Evolutionary conservation across 2,888 invertebrate species (phyloP).

Genomic region (Diarsia mendica): DNA sequence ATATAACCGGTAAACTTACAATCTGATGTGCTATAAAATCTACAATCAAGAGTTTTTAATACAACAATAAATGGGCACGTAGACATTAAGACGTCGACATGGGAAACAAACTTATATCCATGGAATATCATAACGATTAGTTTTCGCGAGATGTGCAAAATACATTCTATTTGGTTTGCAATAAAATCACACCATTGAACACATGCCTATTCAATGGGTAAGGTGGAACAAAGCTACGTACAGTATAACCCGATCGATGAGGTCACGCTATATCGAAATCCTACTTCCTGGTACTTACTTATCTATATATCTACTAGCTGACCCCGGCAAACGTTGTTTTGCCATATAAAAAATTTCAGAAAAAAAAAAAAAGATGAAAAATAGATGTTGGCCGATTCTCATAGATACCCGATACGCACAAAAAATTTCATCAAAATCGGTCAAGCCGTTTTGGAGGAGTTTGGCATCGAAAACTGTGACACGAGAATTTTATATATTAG

Average conservation of each 20-base stretch:
- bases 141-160: not conserved
- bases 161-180: not conserved
- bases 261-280: not conserved
- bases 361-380: too few species aligned
- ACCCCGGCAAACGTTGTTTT: too few species aligned
- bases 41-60: conserved; percentile 22
- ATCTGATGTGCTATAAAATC: conserved; percentile 36
- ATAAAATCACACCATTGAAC: not conserved
- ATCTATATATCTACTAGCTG: too few species aligned
- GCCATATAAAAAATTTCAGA: too few species aligned
- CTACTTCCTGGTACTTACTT: too few species aligned
- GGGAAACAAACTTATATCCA: not conserved
- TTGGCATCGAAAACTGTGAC: too few species aligned
- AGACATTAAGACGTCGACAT: not conserved
- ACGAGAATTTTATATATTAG: too few species aligned
- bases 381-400: too few species aligned
- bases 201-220: not conserved
- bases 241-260: not conserved
- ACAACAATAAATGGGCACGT: not conserved
- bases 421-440: too few species aligned
- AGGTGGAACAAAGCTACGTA: not conserved
- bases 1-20: conserved; percentile 79
- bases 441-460: too few species aligned
- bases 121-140: not conserved
- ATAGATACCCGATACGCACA: too few species aligned